These are phyloP conservation scores for Ochlodes sylvanus DNA, from an alignment of 2,888 invertebrate genomes.

Conservation along the genomic window DNA sequence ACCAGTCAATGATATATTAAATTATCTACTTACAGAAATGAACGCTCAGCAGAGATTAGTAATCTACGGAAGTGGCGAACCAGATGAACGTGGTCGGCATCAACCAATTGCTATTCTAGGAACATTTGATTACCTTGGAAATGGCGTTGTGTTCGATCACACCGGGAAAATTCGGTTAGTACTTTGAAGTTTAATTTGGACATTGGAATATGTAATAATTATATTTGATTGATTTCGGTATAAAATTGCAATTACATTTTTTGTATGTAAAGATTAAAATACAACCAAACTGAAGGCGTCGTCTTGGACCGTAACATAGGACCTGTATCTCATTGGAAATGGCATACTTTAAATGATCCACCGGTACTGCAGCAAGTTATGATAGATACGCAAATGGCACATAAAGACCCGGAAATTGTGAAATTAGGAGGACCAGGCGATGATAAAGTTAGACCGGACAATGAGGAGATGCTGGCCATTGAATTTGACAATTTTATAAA, in stretches of 20 bases:
- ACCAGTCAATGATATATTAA: no score
- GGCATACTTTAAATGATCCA: constrained; percentile 78
- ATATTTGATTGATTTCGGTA: no score
- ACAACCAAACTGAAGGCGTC: constrained; percentile 80
- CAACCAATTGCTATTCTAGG: constrained; percentile 70
- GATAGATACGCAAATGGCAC: constrained; percentile 73
- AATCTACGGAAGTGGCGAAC: constrained; percentile 72
- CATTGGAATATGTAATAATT: no score
- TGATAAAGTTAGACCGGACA: constrained; percentile 53
- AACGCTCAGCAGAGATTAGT: constrained; percentile 74
- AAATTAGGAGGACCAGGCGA: constrained; percentile 57
- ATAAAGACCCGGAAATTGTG: constrained; percentile 69
- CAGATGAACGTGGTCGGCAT: constrained; percentile 65
- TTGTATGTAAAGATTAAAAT: constrained; percentile 62
- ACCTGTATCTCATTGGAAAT: constrained; percentile 76
- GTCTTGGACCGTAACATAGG: constrained; percentile 70
- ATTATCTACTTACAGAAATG: constrained; percentile 54
- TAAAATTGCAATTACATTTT: background rate
- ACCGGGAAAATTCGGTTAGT: constrained; percentile 71
- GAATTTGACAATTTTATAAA: constrained; percentile 77
- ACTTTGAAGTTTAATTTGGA: background rate
- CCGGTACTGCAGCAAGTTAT: constrained; percentile 77
- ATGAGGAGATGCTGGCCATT: constrained; percentile 76
- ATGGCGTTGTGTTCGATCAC: constrained; percentile 77
- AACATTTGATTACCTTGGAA: constrained; percentile 74